phyloP scores from a whole-genome alignment of 2,797 vertebrate genomes.

The Pseudomugil tenellus region DNA sequence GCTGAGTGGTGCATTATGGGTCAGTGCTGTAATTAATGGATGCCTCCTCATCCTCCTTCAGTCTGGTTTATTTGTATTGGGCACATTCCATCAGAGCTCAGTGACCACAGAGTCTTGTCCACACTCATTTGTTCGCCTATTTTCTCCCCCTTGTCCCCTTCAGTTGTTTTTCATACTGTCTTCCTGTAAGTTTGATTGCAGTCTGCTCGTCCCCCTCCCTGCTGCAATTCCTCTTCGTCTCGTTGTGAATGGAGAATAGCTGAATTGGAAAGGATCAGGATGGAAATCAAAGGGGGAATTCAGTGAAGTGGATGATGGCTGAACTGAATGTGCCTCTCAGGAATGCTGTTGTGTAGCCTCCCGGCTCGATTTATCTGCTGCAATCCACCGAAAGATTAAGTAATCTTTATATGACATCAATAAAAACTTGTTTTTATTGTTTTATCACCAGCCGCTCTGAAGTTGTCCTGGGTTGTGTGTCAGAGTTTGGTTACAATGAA shows the following conservation, averaged over 20 bases:
- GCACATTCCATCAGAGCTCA: slow-evolving; percentile 76
- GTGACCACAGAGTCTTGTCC: slow-evolving; percentile 60
- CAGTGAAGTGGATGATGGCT: slow-evolving; percentile 58
- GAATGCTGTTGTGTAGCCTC: slow-evolving; percentile 50
- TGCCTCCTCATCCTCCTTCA: slow-evolving; percentile 2
- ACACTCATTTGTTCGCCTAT: slow-evolving; percentile 48
- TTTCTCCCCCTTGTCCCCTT: slow-evolving; percentile 11
- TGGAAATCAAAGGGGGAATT: slow-evolving; percentile 49
- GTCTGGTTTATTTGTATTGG: slow-evolving; percentile 63
- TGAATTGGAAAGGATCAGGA: slow-evolving; percentile 41
- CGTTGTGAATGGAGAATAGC: slow-evolving; percentile 26
- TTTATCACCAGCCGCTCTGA: too few species aligned
- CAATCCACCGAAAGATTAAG: too few species aligned
- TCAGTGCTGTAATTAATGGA: slow-evolving; percentile 67
- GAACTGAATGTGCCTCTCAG: slow-evolving; percentile 62
- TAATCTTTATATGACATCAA: too few species aligned
- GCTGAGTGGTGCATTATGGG: slow-evolving; percentile 61
- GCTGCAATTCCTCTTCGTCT: slow-evolving; percentile 13
- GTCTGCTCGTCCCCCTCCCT: slow-evolving; percentile 17
- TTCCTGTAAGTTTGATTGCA: slow-evolving; percentile 39
- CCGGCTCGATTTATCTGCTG: too few species aligned
- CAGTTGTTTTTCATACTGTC: slow-evolving; percentile 43
- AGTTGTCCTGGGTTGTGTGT: too few species aligned
- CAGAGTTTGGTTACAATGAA: too few species aligned
- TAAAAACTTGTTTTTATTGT: too few species aligned